Conservation (phyloP, 2,113 vertebrate genomes). For the Muntiacus reevesi region DNA sequence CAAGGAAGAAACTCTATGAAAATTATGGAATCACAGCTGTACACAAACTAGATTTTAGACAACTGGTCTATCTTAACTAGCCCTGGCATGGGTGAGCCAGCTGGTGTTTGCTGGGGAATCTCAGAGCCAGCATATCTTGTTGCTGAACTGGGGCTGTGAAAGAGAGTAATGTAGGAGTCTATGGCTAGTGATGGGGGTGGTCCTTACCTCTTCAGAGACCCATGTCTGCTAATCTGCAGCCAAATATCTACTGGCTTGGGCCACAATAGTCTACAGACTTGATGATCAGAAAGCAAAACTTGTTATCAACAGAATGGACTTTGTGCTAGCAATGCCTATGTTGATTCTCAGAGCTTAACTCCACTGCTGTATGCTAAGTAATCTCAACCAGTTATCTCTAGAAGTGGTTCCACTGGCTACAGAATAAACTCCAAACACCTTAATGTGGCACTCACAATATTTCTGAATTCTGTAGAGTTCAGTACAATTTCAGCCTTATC, state of each 20-base stretch:
- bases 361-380: neutral
- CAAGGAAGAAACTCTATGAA: neutral
- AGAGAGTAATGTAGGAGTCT: neutral
- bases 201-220: neutral
- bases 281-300: neutral
- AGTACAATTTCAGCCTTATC: neutral
- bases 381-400: neutral
- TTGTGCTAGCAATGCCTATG: neutral
- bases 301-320: neutral
- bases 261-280: neutral
- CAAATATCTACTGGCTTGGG: accelerated
- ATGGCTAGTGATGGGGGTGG: neutral
- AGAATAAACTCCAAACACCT: neutral
- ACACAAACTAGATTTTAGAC: neutral
- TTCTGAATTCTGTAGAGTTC: neutral
- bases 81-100: neutral
- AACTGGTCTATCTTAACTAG: neutral
- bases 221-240: neutral
- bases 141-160: neutral
- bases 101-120: too few relatives aligned
- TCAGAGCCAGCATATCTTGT: neutral
- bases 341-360: neutral
- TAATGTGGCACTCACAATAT: neutral
- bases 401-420: neutral
- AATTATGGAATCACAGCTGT: neutral